Conservation (phyloP, 2,113 vertebrate genomes). For the Strigops habroptila region DNA sequence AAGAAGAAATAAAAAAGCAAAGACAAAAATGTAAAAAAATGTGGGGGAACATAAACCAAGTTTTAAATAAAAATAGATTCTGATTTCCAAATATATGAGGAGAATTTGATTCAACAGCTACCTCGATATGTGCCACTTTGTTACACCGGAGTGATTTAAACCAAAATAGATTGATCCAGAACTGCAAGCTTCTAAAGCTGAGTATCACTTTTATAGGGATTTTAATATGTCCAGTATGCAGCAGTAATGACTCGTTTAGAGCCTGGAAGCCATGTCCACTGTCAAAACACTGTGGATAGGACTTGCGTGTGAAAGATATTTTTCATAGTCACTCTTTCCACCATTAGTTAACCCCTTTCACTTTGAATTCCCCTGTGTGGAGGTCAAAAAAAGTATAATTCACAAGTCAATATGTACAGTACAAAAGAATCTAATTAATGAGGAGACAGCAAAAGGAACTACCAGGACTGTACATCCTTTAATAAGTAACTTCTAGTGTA, state of each 20-base stretch:
- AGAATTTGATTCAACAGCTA: neutral
- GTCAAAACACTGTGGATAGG: neutral
- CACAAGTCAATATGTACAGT: neutral
- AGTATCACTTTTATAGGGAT: neutral
- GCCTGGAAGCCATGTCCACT: neutral
- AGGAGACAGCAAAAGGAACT: neutral
- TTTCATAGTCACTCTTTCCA: neutral
- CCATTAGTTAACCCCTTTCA: neutral
- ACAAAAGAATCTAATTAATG: neutral
- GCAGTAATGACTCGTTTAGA: neutral
- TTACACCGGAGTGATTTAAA: neutral
- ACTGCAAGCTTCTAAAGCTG: neutral
- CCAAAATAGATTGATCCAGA: neutral
- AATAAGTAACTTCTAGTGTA: neutral
- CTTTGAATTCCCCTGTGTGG: neutral
- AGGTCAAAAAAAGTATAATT: neutral
- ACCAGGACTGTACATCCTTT: neutral
- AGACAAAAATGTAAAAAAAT: neutral
- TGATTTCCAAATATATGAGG: neutral
- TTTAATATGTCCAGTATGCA: neutral
- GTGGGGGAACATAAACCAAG: neutral
- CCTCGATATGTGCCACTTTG: neutral
- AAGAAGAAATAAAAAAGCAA: neutral
- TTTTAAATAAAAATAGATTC: neutral
- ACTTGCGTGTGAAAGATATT: neutral